A percentile compares a stretch with the other conserved stretches of the same genome.
These are phyloP conservation scores for Antitype chi DNA, from an alignment of 2,888 invertebrate genomes.

Conservation along the genomic window DNA sequence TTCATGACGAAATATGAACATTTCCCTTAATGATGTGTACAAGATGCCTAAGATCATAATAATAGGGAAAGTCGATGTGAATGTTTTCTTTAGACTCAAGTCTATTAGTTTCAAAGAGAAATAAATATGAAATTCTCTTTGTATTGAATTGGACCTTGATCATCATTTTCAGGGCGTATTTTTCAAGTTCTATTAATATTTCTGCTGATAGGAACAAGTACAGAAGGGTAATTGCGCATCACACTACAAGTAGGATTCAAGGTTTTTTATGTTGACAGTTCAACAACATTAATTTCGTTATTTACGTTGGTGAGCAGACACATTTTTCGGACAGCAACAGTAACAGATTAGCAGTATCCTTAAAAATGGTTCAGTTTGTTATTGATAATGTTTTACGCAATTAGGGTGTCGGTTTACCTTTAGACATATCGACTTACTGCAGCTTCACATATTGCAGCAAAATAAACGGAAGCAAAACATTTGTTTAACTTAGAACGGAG, in stretches of 20 bases:
- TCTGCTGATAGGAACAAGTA: background rate
- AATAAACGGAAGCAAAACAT: constrained; percentile 37
- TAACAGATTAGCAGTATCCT: no score
- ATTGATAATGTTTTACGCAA: no score
- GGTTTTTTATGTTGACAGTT: no score
- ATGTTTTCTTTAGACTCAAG: background rate
- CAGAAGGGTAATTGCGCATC: no score
- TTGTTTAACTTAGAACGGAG: constrained; percentile 62
- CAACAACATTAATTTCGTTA: no score
- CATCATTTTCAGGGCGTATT: background rate
- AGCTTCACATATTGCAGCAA: constrained; percentile 1
- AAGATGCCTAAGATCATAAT: background rate
- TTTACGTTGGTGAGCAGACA: no score
- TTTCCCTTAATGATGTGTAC: background rate
- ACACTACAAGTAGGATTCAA: no score
- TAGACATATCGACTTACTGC: background rate
- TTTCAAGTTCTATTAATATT: background rate
- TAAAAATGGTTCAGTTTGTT: no score
- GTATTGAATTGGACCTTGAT: background rate
- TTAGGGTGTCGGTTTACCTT: background rate
- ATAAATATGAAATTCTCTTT: background rate
- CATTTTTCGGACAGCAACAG: no score
- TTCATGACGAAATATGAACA: background rate
- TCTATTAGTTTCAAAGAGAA: background rate
- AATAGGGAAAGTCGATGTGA: background rate